Evolutionary conservation across 2,888 invertebrate genomes (phyloP).

Genomic region (Lochmaea capreae): DNA sequence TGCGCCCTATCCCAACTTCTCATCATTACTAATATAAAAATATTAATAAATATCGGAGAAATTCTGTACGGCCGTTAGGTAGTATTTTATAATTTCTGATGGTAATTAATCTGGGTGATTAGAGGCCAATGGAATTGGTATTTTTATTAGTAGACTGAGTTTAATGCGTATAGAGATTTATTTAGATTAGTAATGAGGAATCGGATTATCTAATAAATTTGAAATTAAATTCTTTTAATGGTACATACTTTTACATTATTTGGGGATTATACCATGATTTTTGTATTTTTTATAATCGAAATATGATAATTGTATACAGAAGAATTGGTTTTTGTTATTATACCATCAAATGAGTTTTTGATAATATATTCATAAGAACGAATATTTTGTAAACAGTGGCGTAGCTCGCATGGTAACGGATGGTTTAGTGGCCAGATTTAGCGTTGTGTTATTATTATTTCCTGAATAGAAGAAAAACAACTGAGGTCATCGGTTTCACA

Average conservation of each 20-base stretch:
- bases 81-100: conserved; percentile 17
- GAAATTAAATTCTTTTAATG: not conserved
- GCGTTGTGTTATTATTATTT: no score
- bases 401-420: no score
- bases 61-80: conserved; percentile 32
- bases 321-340: no score
- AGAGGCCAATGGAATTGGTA: conserved; percentile 16
- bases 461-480: no score
- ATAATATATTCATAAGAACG: no score
- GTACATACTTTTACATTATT: not conserved
- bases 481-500: no score
- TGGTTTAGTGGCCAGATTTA: no score
- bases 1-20: conserved; percentile 22
- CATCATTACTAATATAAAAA: conserved; percentile 34
- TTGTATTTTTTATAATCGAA: not conserved
- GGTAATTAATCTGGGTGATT: conserved; percentile 23
- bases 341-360: no score
- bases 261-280: not conserved
- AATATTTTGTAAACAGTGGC: no score
- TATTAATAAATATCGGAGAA: conserved; percentile 35
- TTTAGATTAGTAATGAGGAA: not conserved
- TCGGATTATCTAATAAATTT: conserved; percentile 7
- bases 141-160: conserved; percentile 13
- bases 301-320: not conserved
- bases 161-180: conserved; percentile 12